These are phyloP conservation scores for Netelia inedita DNA, from an alignment of 2,888 invertebrate genomes.

Conservation along the genomic window DNA sequence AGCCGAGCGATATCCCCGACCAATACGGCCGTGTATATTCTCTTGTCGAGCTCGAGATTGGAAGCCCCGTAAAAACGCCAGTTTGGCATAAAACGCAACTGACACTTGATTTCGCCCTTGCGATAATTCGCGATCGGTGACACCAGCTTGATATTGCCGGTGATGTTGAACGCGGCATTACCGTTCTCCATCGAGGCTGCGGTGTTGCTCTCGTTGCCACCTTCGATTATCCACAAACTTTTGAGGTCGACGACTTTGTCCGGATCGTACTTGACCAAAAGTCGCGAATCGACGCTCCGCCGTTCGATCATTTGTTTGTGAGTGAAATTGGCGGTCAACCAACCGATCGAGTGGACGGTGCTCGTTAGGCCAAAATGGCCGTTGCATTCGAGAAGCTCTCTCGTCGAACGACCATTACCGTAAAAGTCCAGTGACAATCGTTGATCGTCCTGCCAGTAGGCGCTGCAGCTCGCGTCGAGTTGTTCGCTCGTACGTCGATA, in stretches of 20 bases:
- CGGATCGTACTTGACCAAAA: slow-evolving; percentile 88
- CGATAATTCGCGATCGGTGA: slow-evolving; percentile 90
- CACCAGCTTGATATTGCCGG: slow-evolving; percentile 88
- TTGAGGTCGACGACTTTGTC: slow-evolving; percentile 89
- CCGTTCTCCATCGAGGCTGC: slow-evolving; percentile 62
- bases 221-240: slow-evolving; percentile 90
- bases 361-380: slow-evolving; percentile 86
- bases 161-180: slow-evolving; percentile 87
- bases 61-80: slow-evolving; percentile 90
- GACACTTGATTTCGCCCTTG: slow-evolving; percentile 89
- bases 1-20: slow-evolving; percentile 89
- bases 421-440: slow-evolving; percentile 87
- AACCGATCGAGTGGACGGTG: slow-evolving; percentile 87
- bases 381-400: slow-evolving; percentile 85
- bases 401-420: slow-evolving; percentile 85
- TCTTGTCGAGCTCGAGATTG: slow-evolving; percentile 90
- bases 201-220: slow-evolving; percentile 84
- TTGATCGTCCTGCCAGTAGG: slow-evolving; percentile 88
- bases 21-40: slow-evolving; percentile 88
- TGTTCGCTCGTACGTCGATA: slow-evolving; percentile 86
- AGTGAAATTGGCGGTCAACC: slow-evolving; percentile 86
- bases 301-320: slow-evolving; percentile 86
- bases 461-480: slow-evolving; percentile 86
- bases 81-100: slow-evolving; percentile 88
- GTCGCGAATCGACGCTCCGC: slow-evolving; percentile 85